phyloP scores from a whole-genome alignment of 2,113 vertebrate species.

The Myxocyprinus asiaticus region DNA sequence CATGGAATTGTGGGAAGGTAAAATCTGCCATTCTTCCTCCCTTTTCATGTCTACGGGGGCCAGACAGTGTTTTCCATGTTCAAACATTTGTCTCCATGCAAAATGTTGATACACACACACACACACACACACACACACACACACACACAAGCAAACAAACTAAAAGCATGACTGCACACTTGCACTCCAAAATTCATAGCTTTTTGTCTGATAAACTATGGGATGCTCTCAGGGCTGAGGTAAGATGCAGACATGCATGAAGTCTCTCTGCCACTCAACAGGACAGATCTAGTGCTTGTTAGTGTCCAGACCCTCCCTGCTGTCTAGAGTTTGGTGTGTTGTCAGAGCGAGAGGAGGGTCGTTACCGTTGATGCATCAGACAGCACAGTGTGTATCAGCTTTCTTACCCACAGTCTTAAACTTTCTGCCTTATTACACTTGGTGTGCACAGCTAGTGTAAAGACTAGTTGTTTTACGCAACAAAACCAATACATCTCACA shows the following conservation, averaged over 20 bases:
- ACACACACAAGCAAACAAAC: too few relatives aligned
- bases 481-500: neutral
- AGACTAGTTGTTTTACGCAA: neutral
- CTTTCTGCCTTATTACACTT: neutral
- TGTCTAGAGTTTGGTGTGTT: slow-evolving; percentile 13
- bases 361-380: slow-evolving; percentile 5
- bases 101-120: neutral
- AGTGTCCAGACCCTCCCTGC: slow-evolving; percentile 16
- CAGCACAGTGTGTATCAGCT: neutral
- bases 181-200: neutral
- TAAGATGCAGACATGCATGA: neutral
- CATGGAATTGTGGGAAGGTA: slow-evolving; percentile 58
- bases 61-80: neutral
- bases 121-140: neutral
- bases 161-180: neutral
- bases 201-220: slow-evolving; percentile 44
- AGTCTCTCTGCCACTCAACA: slow-evolving; percentile 16
- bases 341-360: slow-evolving; percentile 4
- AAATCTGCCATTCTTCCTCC: slow-evolving; percentile 1
- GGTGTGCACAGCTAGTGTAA: neutral
- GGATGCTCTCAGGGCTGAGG: neutral
- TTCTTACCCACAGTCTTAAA: neutral
- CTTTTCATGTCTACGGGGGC: neutral
- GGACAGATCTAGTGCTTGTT: slow-evolving; percentile 34
- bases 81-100: neutral